Base-by-base conservation (phyloP, 2,113 vertebrate genomes). In the Anseranas semipalmata region DNA sequence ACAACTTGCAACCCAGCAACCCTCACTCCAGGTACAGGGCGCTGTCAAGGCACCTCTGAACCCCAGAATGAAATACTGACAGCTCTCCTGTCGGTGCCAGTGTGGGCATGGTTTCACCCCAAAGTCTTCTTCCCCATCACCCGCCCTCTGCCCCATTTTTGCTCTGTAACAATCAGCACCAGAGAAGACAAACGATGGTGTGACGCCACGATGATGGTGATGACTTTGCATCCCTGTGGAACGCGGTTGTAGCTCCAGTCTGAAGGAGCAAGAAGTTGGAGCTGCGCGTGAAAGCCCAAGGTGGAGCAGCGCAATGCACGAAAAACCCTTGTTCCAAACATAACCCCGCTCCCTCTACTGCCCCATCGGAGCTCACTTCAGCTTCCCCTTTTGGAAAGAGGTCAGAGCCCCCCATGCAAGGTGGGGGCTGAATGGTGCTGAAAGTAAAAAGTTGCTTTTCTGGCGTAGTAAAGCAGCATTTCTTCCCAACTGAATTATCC, bases 51-150 rank as follows among this genome's bases (percentile, higher is more conserved):
- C 32, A 7, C 1, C 46, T 12, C 41, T 6, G 56, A 59, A 10
- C 55, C 15, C 13, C 72, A 6, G 2, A 12, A 53, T 11, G 39
- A 78, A 73, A 0, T 0, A 1, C 20, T 4, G 41, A 41, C 41
- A 41, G 9, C 12, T 41, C 41, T 41, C 41, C 41, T 41, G 41
- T 12, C 41, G 41, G 41, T 41, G 41, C 41, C 41, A 27, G 18
- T 0, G 55, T 41, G 65, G 81, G 63, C 72, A 33, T 2, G 1
- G 10, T 10, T 52, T 50, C 88, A 62, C 79, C 88, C 79, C 90
- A 90, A 96, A 94, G 95, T 96, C 94, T 88, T 74, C 25, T 0
- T 25, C 91, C 41, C 72, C 79, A 80, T 28, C 91, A 62, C 76
- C 21, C 75, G 85, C 75, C 83, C 63, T 59, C 10, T 66, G 89